Base-by-base conservation (phyloP, 2,888 invertebrate genomes). In the Isoperla grammatica region DNA sequence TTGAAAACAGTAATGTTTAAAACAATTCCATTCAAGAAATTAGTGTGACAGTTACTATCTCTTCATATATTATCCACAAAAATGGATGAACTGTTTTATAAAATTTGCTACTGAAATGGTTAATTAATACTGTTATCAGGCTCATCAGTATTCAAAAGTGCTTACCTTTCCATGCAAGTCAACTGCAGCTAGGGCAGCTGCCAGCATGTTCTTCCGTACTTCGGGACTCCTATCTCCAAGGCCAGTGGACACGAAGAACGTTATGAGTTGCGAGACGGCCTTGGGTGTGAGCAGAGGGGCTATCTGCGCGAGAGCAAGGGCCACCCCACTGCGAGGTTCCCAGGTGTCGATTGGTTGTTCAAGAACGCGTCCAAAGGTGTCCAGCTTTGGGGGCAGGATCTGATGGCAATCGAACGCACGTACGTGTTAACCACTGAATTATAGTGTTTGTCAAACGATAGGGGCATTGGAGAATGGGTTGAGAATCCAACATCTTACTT, bases 121-220 rank as follows among this genome's bases (percentile, higher is more conserved):
- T n/a, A n/a, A n/a, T n/a, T n/a, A n/a, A n/a, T n/a, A n/a, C n/a
- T n/a, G n/a, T n/a, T n/a, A n/a, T n/a, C n/a, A n/a, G n/a, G n/a
- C n/a, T n/a, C n/a, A n/a, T n/a, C n/a, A n/a, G n/a, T n/a, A n/a
- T n/a, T n/a, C n/a, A n/a, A n/a, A n/a, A n/a, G n/a, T n/a, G n/a
- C n/a, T 57, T 65, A 86, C 88, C 79, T 94, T 95, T 29, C 98
- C 98, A 75, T 98, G 96, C 57, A 89, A 78, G 71, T 95, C 90
- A 2, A 98, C 92, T 62, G 92, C 85, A 53, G 88, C 88, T 66
- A 95, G 82, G n/a, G 97, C 96, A 12, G 97, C 95, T 64, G 87
- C 86, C 60, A 96, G 79, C 96, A 99, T 97, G 73, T 91, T 87
- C 22, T 86, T 88, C 57, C 95, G 83, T 9, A 81, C 81, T 42